Evolutionary conservation across 2,888 invertebrate genomes (phyloP), one percentile per base, ranked within the genome.

Genomic region (Physocephala rufipes): DNA sequence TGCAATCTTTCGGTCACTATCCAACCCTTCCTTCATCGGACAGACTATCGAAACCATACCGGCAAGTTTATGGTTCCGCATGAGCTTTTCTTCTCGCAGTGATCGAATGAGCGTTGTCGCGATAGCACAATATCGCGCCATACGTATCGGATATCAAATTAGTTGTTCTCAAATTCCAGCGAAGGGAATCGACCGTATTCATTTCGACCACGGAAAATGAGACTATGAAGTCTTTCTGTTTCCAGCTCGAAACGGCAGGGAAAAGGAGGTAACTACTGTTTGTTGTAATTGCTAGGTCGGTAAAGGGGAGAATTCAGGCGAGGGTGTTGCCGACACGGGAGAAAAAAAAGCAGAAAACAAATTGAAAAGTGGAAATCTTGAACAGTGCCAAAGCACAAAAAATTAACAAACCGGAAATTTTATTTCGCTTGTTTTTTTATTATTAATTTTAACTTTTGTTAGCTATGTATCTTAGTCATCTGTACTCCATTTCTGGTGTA

Each of bases 361-460:
- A n/a, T n/a, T n/a, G n/a, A n/a, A n/a, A n/a, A n/a, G 59, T 43
- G 47, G 21, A 62, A 36, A 62, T 30, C 43, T 62, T 53, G n/a
- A n/a, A n/a, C 26, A 53, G 55, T 30, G 62, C 49, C 62, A 69
- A 49, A 19, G 61, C 51, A 47, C 28, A 47, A 51, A 62, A 62
- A 69, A 69, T 62, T 51, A 69, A 62, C 67, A 67, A 67, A 69
- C 69, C 69, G 69, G 69, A 69, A 69, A 69, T 62, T 69, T 69
- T 59, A 21, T 58, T 2, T 36, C 47, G 19, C 58, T 58, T 66
- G 15, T 7, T 55, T 15, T 26, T 28, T 30, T 55, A 45, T 45
- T 43, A 24, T 21, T 4, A 43, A 15, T 55, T 45, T 43, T 55
- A 16, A 26, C 16, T 59, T 67, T 47, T 36, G 24, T 43, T 36